Percentiles rank a stretch among this genome's conserved stretches.
phyloP scores from a whole-genome alignment of 2,888 invertebrate genomes.

The Epinotia nisella region DNA sequence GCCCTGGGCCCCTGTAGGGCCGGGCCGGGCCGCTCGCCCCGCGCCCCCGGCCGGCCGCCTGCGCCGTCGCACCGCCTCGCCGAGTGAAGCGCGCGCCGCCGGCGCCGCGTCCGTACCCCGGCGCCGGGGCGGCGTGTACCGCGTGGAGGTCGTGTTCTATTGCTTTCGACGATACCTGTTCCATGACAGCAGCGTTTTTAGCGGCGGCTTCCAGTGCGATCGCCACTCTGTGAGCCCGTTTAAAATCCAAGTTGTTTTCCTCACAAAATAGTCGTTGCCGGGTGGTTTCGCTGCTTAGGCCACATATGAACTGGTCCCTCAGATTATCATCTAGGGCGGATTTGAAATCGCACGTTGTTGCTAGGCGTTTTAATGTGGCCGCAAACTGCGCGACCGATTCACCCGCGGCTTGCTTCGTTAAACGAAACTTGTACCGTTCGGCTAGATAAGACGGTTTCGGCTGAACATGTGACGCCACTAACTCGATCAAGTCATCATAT shows the following conservation, averaged over 20 bases:
- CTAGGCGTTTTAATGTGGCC: neutral
- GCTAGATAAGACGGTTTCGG: constrained; percentile 12
- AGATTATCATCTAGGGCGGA: too few relatives aligned
- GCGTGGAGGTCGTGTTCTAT: neutral
- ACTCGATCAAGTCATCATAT: constrained; percentile 2
- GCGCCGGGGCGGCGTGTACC: neutral
- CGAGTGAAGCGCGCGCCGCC: too few relatives aligned
- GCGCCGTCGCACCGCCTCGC: neutral
- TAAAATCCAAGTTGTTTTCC: neutral
- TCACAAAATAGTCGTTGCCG: too few relatives aligned
- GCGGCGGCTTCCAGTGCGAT: neutral
- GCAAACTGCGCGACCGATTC: constrained; percentile 26
- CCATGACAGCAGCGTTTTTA: neutral
- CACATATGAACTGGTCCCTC: too few relatives aligned
- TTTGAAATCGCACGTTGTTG: neutral
- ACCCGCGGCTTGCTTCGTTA: neutral
- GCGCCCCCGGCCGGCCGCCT: neutral
- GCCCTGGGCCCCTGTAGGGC: neutral
- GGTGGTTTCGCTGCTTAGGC: too few relatives aligned
- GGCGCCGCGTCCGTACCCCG: neutral
- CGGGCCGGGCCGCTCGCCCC: neutral
- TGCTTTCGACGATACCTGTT: neutral
- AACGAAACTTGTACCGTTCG: constrained; percentile 19
- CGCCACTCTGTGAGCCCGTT: neutral
- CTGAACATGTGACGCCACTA: constrained; percentile 5